These are phyloP conservation scores for Pristionchus maxplancki DNA, from an alignment of 2,888 invertebrate species.

Conservation along the genomic window DNA sequence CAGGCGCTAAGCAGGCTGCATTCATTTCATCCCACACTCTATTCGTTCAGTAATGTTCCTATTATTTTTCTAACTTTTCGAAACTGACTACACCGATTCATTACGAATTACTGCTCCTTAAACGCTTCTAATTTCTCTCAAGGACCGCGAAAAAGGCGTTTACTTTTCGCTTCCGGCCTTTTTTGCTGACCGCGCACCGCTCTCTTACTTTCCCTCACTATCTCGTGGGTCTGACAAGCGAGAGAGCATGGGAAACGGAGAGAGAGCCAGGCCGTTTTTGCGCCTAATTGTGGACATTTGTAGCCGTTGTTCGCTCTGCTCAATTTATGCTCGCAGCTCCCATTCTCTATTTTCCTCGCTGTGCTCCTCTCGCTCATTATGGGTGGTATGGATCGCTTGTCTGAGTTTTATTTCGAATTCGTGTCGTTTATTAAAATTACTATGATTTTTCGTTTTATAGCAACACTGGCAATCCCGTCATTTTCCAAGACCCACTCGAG, in stretches of 20 bases:
- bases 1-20: neutral
- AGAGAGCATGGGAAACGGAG: neutral
- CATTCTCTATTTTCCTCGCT: neutral
- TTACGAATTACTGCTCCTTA: too few species aligned
- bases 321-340: neutral
- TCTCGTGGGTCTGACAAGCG: neutral
- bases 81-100: too few species aligned
- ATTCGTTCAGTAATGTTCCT: neutral
- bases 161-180: neutral
- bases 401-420: neutral
- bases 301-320: neutral
- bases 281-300: neutral
- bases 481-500: too few species aligned
- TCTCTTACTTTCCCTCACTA: neutral
- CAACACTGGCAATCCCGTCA: too few species aligned
- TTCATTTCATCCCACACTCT: too few species aligned
- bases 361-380: neutral
- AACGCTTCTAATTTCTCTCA: neutral
- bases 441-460: too few species aligned
- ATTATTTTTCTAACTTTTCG: too few species aligned
- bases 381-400: neutral
- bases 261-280: neutral
- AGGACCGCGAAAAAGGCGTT: neutral
- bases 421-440: too few species aligned
- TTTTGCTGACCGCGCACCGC: neutral